phyloP scores from a whole-genome alignment of 2,113 vertebrate genomes.

The Brevimyrus niger region DNA sequence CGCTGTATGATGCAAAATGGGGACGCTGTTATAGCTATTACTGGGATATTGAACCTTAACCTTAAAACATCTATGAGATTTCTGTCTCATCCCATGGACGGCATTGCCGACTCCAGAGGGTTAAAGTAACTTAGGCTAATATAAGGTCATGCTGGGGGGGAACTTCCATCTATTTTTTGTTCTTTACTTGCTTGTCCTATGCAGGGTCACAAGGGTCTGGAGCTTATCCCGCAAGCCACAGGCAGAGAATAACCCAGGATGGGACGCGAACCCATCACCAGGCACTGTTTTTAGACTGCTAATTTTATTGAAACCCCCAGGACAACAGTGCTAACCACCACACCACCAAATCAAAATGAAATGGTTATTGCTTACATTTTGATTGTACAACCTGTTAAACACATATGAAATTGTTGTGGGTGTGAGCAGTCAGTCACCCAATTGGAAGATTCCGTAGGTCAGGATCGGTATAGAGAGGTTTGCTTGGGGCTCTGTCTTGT shows the following conservation, averaged over 20 bases:
- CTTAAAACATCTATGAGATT: not conserved
- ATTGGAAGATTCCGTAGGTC: not conserved
- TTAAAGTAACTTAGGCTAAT: not conserved
- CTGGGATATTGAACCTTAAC: not conserved
- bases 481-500: not conserved
- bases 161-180: not conserved
- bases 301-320: not conserved
- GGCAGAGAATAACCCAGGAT: not conserved
- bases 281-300: not conserved
- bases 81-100: not conserved
- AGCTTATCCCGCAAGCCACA: not conserved
- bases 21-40: not conserved
- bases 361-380: not conserved
- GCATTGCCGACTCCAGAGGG: not conserved
- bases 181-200: not conserved
- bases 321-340: not conserved
- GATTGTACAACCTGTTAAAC: not conserved
- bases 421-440: not conserved
- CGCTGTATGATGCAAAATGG: not conserved
- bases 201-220: not conserved
- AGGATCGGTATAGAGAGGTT: not conserved
- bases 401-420: not conserved
- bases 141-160: not conserved
- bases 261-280: not conserved
- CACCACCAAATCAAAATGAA: not conserved